A percentile compares a stretch with the other conserved stretches of the same genome.
Conservation (phyloP, 2,888 invertebrate species). For the Polymixis lichenea region DNA sequence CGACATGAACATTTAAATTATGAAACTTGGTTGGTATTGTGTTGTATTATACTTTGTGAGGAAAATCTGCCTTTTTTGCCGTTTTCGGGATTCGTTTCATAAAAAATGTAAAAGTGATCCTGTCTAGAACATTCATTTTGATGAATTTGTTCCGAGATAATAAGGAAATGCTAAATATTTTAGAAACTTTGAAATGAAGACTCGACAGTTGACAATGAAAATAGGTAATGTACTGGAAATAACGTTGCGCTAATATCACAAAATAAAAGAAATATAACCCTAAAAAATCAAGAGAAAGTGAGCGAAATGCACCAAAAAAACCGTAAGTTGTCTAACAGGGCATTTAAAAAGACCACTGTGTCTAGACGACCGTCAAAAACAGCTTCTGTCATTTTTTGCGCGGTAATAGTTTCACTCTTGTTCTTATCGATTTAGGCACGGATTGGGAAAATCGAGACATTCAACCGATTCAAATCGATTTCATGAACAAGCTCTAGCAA, state of each 20-base stretch:
- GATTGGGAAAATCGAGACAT: conserved; percentile 30
- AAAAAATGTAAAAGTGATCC: not conserved
- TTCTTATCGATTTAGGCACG: conserved; percentile 37
- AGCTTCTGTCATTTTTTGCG: conserved; percentile 42
- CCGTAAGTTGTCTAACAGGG: conserved; percentile 11
- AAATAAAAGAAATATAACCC: not conserved
- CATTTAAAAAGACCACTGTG: conserved; percentile 38
- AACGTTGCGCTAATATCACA: not conserved
- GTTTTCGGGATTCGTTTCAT: not conserved
- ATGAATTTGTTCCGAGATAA: not conserved
- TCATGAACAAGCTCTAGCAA: conserved; percentile 9
- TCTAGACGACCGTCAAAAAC: conserved; percentile 11
- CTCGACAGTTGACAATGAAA: not conserved
- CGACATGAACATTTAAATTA: not conserved
- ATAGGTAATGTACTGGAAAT: not conserved
- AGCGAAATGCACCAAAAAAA: conserved; percentile 15
- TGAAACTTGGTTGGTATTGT: not conserved
- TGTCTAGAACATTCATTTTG: not conserved
- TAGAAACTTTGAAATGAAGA: not conserved
- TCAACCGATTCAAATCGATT: conserved; percentile 27
- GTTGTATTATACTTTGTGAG: not conserved
- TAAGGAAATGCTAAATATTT: not conserved
- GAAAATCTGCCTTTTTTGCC: not conserved
- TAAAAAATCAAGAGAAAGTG: conserved; percentile 34
- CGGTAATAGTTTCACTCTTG: conserved; percentile 46